These are phyloP conservation scores for Andrena dorsata DNA, from an alignment of 2,888 invertebrate genomes.

Conservation along the genomic window DNA sequence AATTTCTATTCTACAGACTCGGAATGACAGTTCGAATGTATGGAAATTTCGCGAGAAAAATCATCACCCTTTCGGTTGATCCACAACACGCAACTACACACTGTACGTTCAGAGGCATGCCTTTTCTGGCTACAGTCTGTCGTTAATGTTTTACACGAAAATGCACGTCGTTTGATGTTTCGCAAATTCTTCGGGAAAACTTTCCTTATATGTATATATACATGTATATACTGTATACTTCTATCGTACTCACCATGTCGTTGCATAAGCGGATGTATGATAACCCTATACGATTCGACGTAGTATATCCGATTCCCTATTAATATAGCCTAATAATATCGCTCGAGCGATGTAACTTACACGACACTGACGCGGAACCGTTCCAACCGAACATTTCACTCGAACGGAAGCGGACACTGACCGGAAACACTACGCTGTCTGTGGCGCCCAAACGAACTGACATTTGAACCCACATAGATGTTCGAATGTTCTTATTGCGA, in stretches of 20 bases:
- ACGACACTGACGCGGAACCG: conserved; percentile 20
- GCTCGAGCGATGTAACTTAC: conserved; percentile 28
- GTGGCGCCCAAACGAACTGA: conserved; percentile 1
- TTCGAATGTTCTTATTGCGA: background rate
- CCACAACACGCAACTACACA: conserved; percentile 43
- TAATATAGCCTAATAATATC: conserved; percentile 49
- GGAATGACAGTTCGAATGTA: background rate
- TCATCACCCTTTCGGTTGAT: conserved; percentile 50
- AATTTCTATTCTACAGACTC: conserved; percentile 1
- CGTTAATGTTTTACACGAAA: conserved; percentile 60
- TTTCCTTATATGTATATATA: conserved; percentile 67
- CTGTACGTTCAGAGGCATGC: conserved; percentile 67
- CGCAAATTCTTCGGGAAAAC: conserved; percentile 55
- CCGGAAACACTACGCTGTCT: conserved; percentile 26
- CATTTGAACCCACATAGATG: background rate
- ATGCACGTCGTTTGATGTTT: conserved; percentile 64
- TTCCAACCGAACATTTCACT: conserved; percentile 28
- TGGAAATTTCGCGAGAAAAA: conserved; percentile 5
- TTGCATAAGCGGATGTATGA: conserved; percentile 70
- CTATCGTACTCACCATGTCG: conserved; percentile 65
- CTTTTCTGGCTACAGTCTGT: conserved; percentile 66
- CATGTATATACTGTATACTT: conserved; percentile 82
- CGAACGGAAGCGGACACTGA: conserved; percentile 10
- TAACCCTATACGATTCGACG: conserved; percentile 69
- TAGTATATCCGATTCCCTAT: conserved; percentile 61